Conservation (phyloP, 2,113 vertebrate genomes). For the Fregetta grallaria region DNA sequence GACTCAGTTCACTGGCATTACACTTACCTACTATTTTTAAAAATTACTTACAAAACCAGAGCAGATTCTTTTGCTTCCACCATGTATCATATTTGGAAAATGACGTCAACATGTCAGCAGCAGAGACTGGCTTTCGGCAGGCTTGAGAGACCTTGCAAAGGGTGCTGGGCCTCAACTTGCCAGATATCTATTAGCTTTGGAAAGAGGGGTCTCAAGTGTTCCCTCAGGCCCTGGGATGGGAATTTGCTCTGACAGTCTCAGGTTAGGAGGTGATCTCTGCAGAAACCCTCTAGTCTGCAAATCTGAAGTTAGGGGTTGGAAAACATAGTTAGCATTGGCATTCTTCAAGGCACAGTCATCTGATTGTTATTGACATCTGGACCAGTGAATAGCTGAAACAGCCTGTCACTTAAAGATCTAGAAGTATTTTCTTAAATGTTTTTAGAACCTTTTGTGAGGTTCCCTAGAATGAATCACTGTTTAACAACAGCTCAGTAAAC, state of each 20-base stretch:
- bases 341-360: neutral
- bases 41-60: neutral
- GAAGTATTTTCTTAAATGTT: neutral
- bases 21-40: neutral
- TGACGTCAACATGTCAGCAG: neutral
- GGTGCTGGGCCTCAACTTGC: neutral
- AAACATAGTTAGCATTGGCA: neutral
- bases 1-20: neutral
- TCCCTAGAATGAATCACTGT: neutral
- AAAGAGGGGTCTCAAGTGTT: neutral
- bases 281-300: neutral
- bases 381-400: neutral
- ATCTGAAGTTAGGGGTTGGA: neutral
- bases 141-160: neutral
- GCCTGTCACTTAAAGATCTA: neutral
- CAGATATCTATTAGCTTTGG: neutral
- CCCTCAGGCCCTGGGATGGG: neutral
- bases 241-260: neutral
- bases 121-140: neutral
- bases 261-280: neutral
- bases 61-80: neutral
- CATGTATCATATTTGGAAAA: neutral
- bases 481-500: neutral
- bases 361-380: neutral
- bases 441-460: neutral